Percentiles rank a stretch among this genome's conserved stretches.
Evolutionary conservation across 1,140 invertebrate species (phyloP).

Genomic region (Brevipalpus yothersi): DNA sequence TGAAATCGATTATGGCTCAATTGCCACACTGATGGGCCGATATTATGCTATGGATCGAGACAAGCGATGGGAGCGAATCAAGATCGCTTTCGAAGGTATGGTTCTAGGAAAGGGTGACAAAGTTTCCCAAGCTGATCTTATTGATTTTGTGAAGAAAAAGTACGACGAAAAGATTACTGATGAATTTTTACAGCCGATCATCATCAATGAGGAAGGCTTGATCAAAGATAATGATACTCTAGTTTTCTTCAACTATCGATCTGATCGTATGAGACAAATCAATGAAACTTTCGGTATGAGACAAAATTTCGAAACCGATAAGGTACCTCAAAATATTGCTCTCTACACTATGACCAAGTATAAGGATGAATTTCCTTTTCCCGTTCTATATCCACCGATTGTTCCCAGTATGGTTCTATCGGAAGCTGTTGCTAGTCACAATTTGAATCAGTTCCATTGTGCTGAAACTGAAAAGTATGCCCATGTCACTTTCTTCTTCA

Average conservation of each 20-base stretch:
- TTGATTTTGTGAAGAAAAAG: conserved; percentile 14
- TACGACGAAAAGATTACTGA: conserved; percentile 18
- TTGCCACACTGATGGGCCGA: conserved; percentile 23
- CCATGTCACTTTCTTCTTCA: conserved; percentile 27
- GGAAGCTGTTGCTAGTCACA: conserved; percentile 20
- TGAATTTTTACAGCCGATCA: conserved; percentile 26
- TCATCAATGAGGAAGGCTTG: conserved; percentile 18
- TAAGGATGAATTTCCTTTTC: conserved; percentile 24
- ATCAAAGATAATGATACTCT: conserved; percentile 24
- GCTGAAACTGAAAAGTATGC: conserved; percentile 28
- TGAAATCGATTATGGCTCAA: conserved; percentile 18
- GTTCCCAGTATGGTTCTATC: conserved; percentile 23
- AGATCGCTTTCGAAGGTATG: conserved; percentile 25
- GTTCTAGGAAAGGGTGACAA: conserved; percentile 21
- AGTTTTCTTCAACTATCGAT: conserved; percentile 24
- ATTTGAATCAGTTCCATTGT: conserved; percentile 22
- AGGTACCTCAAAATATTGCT: conserved; percentile 16
- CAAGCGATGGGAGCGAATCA: conserved; percentile 22
- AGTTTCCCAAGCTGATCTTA: conserved; percentile 13
- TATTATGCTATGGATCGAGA: conserved; percentile 30
- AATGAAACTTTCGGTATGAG: conserved; percentile 21
- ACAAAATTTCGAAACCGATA: conserved; percentile 18
- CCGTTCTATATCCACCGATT: conserved; percentile 21
- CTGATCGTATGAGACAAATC: conserved; percentile 25
- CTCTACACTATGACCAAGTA: conserved; percentile 23